These are phyloP conservation scores for Drosophila guanche DNA, from an alignment of 1,140 invertebrate species.

Conservation along the genomic window DNA sequence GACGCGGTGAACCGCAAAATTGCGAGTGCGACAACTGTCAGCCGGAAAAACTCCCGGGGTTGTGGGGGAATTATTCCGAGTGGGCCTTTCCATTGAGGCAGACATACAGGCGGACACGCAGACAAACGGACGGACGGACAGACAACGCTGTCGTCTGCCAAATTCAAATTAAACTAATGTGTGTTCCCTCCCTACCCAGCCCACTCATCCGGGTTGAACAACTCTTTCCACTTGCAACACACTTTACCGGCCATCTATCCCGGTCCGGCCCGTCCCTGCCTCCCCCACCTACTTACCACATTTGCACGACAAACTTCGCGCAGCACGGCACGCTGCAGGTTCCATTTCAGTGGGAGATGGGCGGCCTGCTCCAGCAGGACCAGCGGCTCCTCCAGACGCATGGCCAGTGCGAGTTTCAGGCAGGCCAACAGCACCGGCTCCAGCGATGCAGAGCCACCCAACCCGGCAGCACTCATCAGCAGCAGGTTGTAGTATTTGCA, in stretches of 20 bases:
- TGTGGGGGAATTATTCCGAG: conserved; percentile 3
- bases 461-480: conserved; percentile 56
- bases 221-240: too few relatives aligned
- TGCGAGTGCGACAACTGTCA: conserved; percentile 70
- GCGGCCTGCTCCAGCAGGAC: conserved; percentile 57
- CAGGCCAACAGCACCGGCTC: conserved; percentile 63
- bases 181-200: conserved; percentile 4
- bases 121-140: conserved; percentile 25
- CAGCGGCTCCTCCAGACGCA: conserved; percentile 72
- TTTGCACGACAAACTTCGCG: conserved; percentile 58
- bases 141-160: conserved; percentile 41
- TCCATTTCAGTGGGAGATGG: conserved; percentile 59
- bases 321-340: conserved; percentile 57
- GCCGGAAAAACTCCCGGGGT: conserved; percentile 39
- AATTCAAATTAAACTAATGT: conserved; percentile 79
- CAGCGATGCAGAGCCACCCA: conserved; percentile 33
- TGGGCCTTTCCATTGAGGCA: not conserved
- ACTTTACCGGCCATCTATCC: not conserved
- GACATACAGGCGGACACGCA: not conserved
- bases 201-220: not conserved
- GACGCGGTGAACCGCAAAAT: conserved; percentile 72
- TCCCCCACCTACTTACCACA: conserved; percentile 54
- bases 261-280: too few relatives aligned
- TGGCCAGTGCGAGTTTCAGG: conserved; percentile 59
- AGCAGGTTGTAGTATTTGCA: conserved; percentile 80